Evolutionary conservation across 2,113 vertebrate genomes (phyloP).

Genomic region (Tragelaphus strepsiceros): DNA sequence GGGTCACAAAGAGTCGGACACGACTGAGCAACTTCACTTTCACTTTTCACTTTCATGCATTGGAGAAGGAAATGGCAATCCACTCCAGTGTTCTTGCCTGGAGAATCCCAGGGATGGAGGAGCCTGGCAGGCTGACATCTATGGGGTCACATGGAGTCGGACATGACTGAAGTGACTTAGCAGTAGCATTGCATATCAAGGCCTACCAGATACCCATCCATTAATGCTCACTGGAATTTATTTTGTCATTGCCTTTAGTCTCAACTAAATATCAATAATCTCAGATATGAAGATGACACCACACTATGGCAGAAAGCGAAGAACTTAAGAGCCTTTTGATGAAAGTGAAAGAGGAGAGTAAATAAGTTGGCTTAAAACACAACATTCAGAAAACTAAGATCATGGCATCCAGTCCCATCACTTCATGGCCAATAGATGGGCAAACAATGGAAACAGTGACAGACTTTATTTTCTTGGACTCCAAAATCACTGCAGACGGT

Average conservation of each 20-base stretch:
- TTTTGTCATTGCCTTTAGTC: neutral
- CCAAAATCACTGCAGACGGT: neutral
- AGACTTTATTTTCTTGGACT: neutral
- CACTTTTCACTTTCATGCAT: too few relatives aligned
- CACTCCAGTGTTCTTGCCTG: too few relatives aligned
- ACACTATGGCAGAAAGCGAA: neutral
- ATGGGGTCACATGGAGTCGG: accelerated
- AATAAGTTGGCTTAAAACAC: neutral
- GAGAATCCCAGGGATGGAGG: too few relatives aligned
- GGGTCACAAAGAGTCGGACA: too few relatives aligned
- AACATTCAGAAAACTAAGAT: neutral
- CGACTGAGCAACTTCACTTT: too few relatives aligned
- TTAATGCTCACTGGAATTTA: neutral
- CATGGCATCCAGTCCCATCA: neutral
- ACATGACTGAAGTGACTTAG: accelerated
- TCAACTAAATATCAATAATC: neutral
- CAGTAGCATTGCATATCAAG: neutral
- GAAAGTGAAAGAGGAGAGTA: neutral
- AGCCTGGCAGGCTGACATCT: too few relatives aligned
- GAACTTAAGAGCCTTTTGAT: neutral
- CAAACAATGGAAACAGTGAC: neutral
- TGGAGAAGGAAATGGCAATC: too few relatives aligned
- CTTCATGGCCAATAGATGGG: neutral
- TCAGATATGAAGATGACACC: neutral
- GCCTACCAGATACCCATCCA: neutral